These are phyloP conservation scores for Rhinoraja longicauda DNA, from an alignment of 2,797 vertebrate species.

Conservation along the genomic window DNA sequence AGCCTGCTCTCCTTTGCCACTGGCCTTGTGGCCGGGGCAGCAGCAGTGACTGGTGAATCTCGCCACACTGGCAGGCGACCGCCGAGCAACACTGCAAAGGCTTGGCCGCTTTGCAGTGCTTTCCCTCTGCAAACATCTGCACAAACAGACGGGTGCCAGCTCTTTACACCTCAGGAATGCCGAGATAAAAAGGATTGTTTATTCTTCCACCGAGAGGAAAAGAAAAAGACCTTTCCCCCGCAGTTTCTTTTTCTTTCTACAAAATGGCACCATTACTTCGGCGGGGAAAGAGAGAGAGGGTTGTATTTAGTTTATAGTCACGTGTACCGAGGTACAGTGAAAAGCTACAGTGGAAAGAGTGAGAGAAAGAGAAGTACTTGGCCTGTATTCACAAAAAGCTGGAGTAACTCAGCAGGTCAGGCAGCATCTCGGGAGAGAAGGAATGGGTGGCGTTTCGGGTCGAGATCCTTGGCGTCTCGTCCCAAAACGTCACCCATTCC, in stretches of 20 bases:
- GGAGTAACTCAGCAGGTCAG: no score
- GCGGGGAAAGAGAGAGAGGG: conserved; percentile 42
- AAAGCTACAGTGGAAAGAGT: not conserved
- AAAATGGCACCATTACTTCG: conserved; percentile 71
- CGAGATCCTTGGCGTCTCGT: no score
- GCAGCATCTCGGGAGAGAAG: no score
- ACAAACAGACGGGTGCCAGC: conserved; percentile 57
- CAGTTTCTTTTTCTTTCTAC: conserved; percentile 61
- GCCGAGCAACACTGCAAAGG: conserved; percentile 53
- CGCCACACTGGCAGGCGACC: conserved; percentile 45
- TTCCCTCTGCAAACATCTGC: conserved; percentile 59
- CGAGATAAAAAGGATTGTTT: conserved; percentile 64
- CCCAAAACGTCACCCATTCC: no score
- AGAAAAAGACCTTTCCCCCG: conserved; percentile 57
- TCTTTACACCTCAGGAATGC: conserved; percentile 58
- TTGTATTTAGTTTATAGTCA: no score
- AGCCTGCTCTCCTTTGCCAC: conserved; percentile 41
- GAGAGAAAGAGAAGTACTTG: not conserved
- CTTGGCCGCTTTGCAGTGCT: conserved; percentile 54
- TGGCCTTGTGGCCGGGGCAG: no score
- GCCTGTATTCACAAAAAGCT: not conserved
- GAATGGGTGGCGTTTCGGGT: no score
- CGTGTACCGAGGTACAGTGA: no score
- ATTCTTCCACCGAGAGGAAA: conserved; percentile 56
- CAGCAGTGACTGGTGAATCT: conserved; percentile 46